Percentiles rank a stretch among this genome's conserved stretches.
These are phyloP conservation scores for Zaprionus kolodkinae DNA, from an alignment of 1,140 invertebrate species.

Conservation along the genomic window DNA sequence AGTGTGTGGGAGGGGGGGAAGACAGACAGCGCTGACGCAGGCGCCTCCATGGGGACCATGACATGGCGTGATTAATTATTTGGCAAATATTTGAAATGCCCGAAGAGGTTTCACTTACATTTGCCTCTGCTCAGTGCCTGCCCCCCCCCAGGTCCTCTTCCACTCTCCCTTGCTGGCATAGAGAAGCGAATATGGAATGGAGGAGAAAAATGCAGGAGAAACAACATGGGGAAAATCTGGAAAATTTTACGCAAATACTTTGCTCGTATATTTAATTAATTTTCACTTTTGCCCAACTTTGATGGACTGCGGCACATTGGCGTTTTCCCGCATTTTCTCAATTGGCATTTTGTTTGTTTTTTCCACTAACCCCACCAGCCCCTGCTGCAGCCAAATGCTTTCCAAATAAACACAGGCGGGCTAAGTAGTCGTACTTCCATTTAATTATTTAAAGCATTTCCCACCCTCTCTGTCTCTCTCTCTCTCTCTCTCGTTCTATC, in stretches of 20 bases:
- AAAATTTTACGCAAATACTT: constrained; percentile 37
- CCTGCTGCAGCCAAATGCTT: constrained; percentile 21
- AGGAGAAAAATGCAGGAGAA: neutral
- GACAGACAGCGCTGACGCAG: constrained; percentile 41
- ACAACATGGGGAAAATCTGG: constrained; percentile 26
- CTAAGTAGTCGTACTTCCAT: constrained; percentile 41
- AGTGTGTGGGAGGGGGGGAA: too few species aligned
- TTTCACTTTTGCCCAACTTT: constrained; percentile 43
- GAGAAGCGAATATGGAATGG: constrained; percentile 39
- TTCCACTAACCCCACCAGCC: neutral
- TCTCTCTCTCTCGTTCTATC: neutral
- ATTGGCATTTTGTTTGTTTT: constrained; percentile 50
- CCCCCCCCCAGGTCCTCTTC: neutral
- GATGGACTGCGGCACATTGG: constrained; percentile 7
- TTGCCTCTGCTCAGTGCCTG: neutral
- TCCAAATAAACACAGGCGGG: constrained; percentile 44
- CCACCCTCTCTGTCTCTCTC: too few species aligned
- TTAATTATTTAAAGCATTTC: constrained; percentile 45
- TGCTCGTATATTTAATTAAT: constrained; percentile 68
- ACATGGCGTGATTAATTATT: constrained; percentile 79
- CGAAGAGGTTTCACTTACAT: constrained; percentile 46
- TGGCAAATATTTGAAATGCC: constrained; percentile 70
- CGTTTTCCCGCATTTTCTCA: constrained; percentile 21
- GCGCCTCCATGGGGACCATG: constrained; percentile 32
- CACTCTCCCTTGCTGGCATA: neutral